Percentiles rank a stretch among this genome's conserved stretches.
phyloP scores from a whole-genome alignment of 1,140 invertebrate genomes.

The Anadara kagoshimensis region DNA sequence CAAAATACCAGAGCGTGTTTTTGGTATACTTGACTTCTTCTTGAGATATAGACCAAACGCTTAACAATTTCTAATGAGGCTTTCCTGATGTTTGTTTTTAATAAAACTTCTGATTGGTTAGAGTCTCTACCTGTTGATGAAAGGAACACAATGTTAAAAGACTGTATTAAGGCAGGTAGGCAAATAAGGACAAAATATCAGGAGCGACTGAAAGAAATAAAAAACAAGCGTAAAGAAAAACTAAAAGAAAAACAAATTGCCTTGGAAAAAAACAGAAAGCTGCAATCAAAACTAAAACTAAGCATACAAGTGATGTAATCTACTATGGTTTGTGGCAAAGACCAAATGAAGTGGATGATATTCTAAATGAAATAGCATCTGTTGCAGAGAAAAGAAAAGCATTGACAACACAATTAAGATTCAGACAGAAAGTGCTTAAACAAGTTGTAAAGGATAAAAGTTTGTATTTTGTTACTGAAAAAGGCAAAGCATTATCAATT shows the following conservation, averaged over 20 bases:
- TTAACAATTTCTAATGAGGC: slow-evolving; percentile 41
- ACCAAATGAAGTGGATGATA: too few relatives aligned
- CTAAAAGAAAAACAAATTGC: slow-evolving; percentile 23
- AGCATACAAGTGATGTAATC: slow-evolving; percentile 18
- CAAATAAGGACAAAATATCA: slow-evolving; percentile 22
- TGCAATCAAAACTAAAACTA: not conserved
- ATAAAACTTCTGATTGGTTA: slow-evolving; percentile 46
- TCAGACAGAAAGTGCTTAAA: slow-evolving; percentile 25
- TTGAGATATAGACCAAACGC: too few relatives aligned
- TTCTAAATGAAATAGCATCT: too few relatives aligned
- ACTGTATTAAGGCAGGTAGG: slow-evolving; percentile 26
- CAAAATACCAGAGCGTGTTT: too few relatives aligned
- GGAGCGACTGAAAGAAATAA: slow-evolving; percentile 31
- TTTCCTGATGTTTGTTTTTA: slow-evolving; percentile 43
- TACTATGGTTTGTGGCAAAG: slow-evolving; percentile 24
- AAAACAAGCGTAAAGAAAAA: too few relatives aligned
- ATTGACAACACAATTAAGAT: slow-evolving; percentile 16
- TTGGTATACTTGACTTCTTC: too few relatives aligned
- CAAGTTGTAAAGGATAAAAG: slow-evolving; percentile 16
- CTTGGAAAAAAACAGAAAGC: slow-evolving; percentile 11
- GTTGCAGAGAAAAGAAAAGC: too few relatives aligned
- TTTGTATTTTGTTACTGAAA: slow-evolving; percentile 9
- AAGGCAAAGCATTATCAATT: slow-evolving; percentile 13
- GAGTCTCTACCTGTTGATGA: too few relatives aligned
- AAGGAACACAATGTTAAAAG: too few relatives aligned